Percentiles rank a stretch among this genome's conserved stretches.
phyloP scores from a whole-genome alignment of 30 jellyfish, hydroid and myxozoan genomes.

The Cassiopea xamachana region DNA sequence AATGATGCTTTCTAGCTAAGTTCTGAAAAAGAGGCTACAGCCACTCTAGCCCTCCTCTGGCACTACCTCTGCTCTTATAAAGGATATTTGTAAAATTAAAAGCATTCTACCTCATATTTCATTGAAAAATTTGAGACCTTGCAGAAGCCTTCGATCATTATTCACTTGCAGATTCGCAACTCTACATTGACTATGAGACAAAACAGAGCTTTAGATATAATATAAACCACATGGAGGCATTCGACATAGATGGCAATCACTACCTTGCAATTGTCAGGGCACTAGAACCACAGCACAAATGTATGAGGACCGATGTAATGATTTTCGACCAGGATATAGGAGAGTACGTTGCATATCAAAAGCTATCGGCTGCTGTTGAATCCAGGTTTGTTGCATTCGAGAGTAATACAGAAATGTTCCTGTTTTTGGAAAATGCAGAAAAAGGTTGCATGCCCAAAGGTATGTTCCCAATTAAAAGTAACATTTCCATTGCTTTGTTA shows the following conservation, averaged over 20 bases:
- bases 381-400: conserved; percentile 52
- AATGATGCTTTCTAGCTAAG: too few relatives aligned
- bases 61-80: too few relatives aligned
- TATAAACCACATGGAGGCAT: conserved; percentile 48
- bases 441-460: conserved; percentile 8
- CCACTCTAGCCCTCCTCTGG: too few relatives aligned
- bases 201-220: conserved; percentile 42
- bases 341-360: conserved; percentile 38
- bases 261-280: conserved; percentile 59
- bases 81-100: too few relatives aligned
- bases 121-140: background rate
- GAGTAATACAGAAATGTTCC: conserved; percentile 1
- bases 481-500: background rate
- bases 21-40: too few relatives aligned
- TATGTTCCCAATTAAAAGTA: background rate
- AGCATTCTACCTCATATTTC: background rate
- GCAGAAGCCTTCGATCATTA: background rate
- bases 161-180: conserved; percentile 47
- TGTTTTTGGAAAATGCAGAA: conserved; percentile 55
- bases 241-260: conserved; percentile 34
- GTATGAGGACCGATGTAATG: conserved; percentile 31
- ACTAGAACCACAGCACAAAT: background rate
- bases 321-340: background rate
- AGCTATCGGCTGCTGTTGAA: conserved; percentile 44
- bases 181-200: conserved; percentile 38